Base-by-base conservation (phyloP, 37 sponge, comb jelly and placozoan genomes). In the Dysidea cf. avara region DNA sequence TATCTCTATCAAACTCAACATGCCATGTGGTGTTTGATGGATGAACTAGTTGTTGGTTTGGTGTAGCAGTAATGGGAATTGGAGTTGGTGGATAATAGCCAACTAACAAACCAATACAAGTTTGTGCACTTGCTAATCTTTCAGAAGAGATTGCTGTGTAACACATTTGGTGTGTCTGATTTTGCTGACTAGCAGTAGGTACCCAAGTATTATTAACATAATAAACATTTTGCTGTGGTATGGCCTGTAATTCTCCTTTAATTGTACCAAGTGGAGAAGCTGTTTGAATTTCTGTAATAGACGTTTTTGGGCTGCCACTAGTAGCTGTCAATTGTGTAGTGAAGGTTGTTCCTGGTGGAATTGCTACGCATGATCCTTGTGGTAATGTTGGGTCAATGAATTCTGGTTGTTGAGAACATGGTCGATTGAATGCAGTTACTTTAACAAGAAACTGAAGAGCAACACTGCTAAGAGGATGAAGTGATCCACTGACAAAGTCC, bases 381-480 rank as follows among this genome's bases (percentile, higher is more conserved):
- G 2, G 6, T 47, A 31, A n/a, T 24, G 80, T 79, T 28, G 69
- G 62, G 20, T n/a, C n/a, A n/a, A n/a, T n/a, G n/a, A n/a, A n/a
- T n/a, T n/a, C n/a, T n/a, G n/a, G n/a, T n/a, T n/a, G n/a, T n/a
- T n/a, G n/a, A n/a, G n/a, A n/a, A n/a, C n/a, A n/a, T n/a, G n/a
- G n/a, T n/a, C n/a, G n/a, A 31, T n/a, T 56, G 9, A 70, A 69
- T 0, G 3, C 7, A 40, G 59, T 5, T 9, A 79, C 70, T 13
- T 34, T 34, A 12, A 79, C 70, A 14, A 79, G 62, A 60, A 79
- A 79, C 32, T 79, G 80, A 2, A 69, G 56, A 43, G 70, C 66
- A 7, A 79, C 80, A 58, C 70, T 69, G 25, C 80, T 79, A 1
- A 79, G 52, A 49, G 80, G 70, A 16, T 5, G 2, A n/a, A 62